Percentiles rank a stretch among this genome's conserved stretches.
Conservation (phyloP, 2,113 vertebrate species). For the Ornithorhynchus anatinus region DNA sequence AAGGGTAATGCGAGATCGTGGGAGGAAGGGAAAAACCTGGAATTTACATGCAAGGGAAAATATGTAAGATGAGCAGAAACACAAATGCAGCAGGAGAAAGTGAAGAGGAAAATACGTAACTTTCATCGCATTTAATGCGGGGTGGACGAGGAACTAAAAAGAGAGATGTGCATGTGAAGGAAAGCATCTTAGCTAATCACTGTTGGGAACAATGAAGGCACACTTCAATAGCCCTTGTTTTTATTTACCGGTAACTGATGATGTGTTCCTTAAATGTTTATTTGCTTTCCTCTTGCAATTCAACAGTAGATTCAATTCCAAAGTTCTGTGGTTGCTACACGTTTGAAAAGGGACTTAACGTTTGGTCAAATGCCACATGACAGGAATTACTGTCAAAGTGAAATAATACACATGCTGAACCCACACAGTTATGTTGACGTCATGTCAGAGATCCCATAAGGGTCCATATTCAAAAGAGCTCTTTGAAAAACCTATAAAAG, state of each 20-base stretch:
- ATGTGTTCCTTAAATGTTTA: not conserved
- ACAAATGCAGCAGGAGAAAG: slow-evolving; percentile 3
- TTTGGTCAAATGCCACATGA: not conserved
- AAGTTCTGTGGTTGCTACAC: not conserved
- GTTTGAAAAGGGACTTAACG: no score
- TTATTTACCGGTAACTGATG: not conserved
- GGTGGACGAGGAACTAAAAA: slow-evolving; percentile 11
- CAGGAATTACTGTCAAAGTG: not conserved
- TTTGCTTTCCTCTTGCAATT: slow-evolving; percentile 8
- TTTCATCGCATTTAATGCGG: not conserved
- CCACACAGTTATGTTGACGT: not conserved
- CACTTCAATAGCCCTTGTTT: not conserved
- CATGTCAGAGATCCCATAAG: not conserved
- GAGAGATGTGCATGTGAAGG: not conserved
- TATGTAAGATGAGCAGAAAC: slow-evolving; percentile 3
- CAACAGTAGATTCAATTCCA: not conserved
- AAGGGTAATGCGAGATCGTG: not conserved
- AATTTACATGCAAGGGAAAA: slow-evolving; percentile 21
- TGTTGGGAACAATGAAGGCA: not conserved
- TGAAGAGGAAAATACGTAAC: not conserved
- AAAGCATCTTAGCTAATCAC: slow-evolving; percentile 5
- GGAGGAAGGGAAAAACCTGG: slow-evolving; percentile 11
- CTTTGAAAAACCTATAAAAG: slow-evolving; percentile 11
- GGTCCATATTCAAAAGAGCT: not conserved
- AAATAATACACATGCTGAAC: not conserved